These are phyloP conservation scores for Malurus leucopterus DNA, from an alignment of 2,797 vertebrate species.

Conservation along the genomic window DNA sequence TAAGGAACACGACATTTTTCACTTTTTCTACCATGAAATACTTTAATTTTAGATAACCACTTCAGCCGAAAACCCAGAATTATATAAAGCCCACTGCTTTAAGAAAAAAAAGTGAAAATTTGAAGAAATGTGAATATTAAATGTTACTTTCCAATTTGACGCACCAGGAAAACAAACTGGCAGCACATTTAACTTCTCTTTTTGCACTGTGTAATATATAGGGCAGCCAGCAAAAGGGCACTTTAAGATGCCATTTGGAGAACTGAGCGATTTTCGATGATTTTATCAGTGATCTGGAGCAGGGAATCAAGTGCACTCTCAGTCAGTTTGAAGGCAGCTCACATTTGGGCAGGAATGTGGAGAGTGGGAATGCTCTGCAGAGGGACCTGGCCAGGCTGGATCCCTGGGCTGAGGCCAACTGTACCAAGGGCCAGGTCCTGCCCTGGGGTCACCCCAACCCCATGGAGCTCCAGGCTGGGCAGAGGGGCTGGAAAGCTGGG, in stretches of 20 bases:
- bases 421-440: not conserved
- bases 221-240: not conserved
- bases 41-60: not conserved
- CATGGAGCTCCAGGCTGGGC: not conserved
- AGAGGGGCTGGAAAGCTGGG: not conserved
- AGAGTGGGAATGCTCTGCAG: not conserved
- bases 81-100: not conserved
- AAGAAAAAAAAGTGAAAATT: not conserved
- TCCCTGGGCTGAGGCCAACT: accelerated
- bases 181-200: not conserved
- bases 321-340: not conserved
- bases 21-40: not conserved
- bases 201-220: not conserved
- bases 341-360: not conserved
- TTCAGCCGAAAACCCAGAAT: not conserved
- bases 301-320: not conserved
- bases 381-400: not conserved
- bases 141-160: not conserved
- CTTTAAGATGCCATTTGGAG: not conserved
- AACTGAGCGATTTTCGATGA: not conserved
- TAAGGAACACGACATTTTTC: not conserved
- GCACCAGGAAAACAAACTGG: not conserved
- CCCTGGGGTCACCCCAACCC: not conserved
- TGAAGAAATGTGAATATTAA: not conserved
- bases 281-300: accelerated